Conservation (phyloP, 2,888 invertebrate species). For the Cantharis rufa region DNA sequence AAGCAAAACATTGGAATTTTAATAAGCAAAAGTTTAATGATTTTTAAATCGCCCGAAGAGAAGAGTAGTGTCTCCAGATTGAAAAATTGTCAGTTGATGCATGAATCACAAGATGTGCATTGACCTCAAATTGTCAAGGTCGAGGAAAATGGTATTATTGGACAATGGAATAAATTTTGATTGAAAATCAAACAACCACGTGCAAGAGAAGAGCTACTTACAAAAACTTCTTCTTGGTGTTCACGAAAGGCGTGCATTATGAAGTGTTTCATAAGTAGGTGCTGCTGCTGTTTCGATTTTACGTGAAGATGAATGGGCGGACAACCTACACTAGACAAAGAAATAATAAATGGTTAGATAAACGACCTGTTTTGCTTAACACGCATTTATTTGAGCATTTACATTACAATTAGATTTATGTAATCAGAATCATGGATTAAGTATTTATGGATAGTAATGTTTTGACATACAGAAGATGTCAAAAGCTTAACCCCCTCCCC, state of each 20-base stretch:
- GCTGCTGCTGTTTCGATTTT: neutral
- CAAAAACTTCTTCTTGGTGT: neutral
- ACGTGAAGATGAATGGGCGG: neutral
- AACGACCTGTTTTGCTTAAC: conserved; percentile 3
- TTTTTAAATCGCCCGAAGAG: neutral
- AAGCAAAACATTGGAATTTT: neutral
- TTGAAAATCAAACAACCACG: neutral
- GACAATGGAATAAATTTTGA: neutral
- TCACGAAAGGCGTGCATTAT: neutral
- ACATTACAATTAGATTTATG: neutral
- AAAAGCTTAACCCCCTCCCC: neutral
- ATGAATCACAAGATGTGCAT: neutral
- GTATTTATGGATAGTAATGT: neutral
- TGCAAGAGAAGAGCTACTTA: neutral
- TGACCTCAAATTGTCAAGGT: neutral
- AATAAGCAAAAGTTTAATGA: neutral
- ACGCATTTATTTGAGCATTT: neutral
- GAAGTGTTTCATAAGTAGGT: conserved; percentile 1
- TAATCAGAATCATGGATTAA: neutral
- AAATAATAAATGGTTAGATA: neutral
- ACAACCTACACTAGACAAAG: neutral
- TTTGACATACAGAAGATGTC: neutral
- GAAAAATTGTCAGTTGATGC: neutral
- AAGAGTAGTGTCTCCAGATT: neutral
- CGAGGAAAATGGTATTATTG: neutral